A percentile compares a stretch with the other conserved stretches of the same genome.
phyloP scores from a whole-genome alignment of 2,888 invertebrate genomes.

The Anthophora plumipes region DNA sequence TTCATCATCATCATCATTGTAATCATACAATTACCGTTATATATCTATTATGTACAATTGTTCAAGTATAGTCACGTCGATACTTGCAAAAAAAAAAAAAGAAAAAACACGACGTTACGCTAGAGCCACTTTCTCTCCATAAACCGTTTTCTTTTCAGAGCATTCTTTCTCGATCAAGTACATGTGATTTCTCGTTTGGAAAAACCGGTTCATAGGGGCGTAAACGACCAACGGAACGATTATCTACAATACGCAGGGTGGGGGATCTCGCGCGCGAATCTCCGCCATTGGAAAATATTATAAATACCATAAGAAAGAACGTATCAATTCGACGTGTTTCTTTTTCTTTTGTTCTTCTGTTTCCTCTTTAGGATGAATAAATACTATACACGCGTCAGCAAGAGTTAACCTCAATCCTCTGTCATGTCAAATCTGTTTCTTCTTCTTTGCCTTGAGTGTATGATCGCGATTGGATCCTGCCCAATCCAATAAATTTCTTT shows the following conservation, averaged over 20 bases:
- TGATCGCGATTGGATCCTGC: slow-evolving; percentile 80
- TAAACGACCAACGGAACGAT: slow-evolving; percentile 52
- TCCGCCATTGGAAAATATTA: slow-evolving; percentile 59
- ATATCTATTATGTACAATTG: slow-evolving; percentile 70
- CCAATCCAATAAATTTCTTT: slow-evolving; percentile 71
- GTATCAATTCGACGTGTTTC: slow-evolving; percentile 59
- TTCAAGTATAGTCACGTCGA: slow-evolving; percentile 54
- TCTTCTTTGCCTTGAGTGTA: slow-evolving; percentile 17
- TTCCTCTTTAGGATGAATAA: slow-evolving; percentile 77
- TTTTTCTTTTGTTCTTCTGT: not conserved
- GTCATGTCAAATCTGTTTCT: slow-evolving; percentile 14
- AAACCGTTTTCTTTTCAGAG: slow-evolving; percentile 31
- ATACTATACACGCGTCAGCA: slow-evolving; percentile 78
- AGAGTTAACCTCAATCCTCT: slow-evolving; percentile 21
- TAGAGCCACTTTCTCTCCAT: slow-evolving; percentile 39
- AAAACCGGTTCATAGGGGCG: slow-evolving; percentile 31
- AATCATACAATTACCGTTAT: slow-evolving; percentile 61
- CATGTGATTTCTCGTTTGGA: not conserved
- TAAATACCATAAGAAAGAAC: slow-evolving; percentile 75
- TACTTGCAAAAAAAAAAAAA: slow-evolving; percentile 65
- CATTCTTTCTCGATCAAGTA: not conserved
- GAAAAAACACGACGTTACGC: slow-evolving; percentile 49
- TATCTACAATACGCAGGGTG: slow-evolving; percentile 63
- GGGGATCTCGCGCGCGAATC: slow-evolving; percentile 10
- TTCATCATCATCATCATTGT: slow-evolving; percentile 38